Conservation (phyloP, 2,888 invertebrate genomes). For the Xestia sexstrigata region DNA sequence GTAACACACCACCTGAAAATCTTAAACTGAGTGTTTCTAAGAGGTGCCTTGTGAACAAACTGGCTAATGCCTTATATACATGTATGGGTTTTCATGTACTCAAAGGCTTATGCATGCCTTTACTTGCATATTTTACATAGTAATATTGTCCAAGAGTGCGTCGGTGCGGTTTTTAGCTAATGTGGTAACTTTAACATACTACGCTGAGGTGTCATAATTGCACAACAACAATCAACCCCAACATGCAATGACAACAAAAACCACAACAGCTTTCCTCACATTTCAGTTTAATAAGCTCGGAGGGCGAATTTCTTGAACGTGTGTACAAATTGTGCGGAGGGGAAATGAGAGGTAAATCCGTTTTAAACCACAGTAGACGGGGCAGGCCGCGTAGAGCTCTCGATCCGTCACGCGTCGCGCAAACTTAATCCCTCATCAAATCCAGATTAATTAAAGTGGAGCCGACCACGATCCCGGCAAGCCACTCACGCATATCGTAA, state of each 20-base stretch:
- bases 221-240: conserved; percentile 13
- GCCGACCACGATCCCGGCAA: conserved; percentile 82
- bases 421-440: conserved; percentile 89
- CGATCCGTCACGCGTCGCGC: conserved; percentile 88
- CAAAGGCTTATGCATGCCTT: conserved; percentile 53
- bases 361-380: conserved; percentile 86
- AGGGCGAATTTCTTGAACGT: conserved; percentile 79
- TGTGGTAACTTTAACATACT: not conserved
- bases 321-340: conserved; percentile 85
- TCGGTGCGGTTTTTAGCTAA: not conserved
- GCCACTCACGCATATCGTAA: conserved; percentile 79
- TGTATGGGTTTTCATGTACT: conserved; percentile 36
- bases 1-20: conserved; percentile 66
- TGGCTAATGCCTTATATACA: conserved; percentile 52
- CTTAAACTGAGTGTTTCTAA: conserved; percentile 58
- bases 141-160: conserved; percentile 10
- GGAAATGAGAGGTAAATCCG: conserved; percentile 86
- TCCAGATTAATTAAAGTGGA: conserved; percentile 89
- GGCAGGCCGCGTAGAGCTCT: conserved; percentile 79
- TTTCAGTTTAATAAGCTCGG: conserved; percentile 64
- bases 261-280: conserved; percentile 48
- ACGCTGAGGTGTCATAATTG: conserved; percentile 13
- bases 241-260: conserved; percentile 33
- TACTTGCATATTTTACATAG: conserved; percentile 51
- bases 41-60: conserved; percentile 57